These are phyloP conservation scores for Hystrix cristata DNA, from an alignment of 2,113 vertebrate genomes.

Conservation along the genomic window DNA sequence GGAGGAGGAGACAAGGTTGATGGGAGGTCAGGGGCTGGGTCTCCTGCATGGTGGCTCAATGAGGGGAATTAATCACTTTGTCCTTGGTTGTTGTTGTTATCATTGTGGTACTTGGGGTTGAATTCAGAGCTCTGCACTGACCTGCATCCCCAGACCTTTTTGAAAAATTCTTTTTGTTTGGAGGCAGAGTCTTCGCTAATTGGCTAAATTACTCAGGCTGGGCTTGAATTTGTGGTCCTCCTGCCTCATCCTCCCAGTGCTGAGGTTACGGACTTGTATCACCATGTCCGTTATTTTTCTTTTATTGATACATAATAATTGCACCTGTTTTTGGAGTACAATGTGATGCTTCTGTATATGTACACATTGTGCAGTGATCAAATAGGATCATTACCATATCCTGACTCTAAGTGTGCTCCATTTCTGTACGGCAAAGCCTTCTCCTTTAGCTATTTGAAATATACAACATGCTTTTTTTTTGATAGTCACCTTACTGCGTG, in stretches of 20 bases:
- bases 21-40: neutral
- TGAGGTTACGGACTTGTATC: neutral
- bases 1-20: accelerated
- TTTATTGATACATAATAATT: neutral
- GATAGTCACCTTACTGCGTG: neutral
- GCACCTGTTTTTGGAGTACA: neutral
- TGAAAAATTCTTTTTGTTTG: neutral
- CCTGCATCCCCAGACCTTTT: neutral
- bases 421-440: neutral
- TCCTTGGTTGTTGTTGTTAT: neutral
- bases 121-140: neutral
- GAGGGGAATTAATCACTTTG: neutral
- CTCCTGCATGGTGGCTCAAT: neutral
- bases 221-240: neutral
- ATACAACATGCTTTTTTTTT: neutral
- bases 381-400: neutral
- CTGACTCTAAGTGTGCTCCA: no score
- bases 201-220: neutral
- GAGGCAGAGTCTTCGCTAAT: neutral
- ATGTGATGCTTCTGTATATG: neutral
- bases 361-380: neutral
- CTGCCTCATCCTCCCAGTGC: neutral
- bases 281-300: neutral
- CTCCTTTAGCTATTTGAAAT: neutral
- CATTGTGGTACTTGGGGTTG: neutral